Evolutionary conservation across 2,797 vertebrate species (phyloP).

Genomic region (Phalloptychus januarius): DNA sequence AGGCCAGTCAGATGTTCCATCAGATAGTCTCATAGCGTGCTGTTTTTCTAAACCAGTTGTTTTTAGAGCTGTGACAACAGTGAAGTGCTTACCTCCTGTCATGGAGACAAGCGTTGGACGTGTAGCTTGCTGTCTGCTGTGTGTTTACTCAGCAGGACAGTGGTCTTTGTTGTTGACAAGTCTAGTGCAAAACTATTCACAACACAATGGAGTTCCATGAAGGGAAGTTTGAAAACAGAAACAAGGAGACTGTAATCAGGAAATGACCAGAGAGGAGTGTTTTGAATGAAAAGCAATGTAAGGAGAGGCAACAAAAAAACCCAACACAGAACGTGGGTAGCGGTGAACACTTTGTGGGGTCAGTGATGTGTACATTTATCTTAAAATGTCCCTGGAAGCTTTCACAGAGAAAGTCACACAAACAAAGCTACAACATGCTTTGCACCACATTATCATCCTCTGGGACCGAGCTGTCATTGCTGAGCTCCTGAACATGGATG

Average conservation of each 20-base stretch:
- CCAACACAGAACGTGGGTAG: not conserved
- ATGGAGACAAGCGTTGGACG: constrained; percentile 38
- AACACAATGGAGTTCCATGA: constrained; percentile 37
- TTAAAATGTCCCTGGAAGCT: constrained; percentile 21
- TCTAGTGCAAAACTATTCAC: constrained; percentile 73
- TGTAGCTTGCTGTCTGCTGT: constrained; percentile 52
- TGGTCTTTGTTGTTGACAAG: constrained; percentile 64
- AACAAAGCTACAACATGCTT: constrained; percentile 4
- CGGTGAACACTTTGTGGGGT: constrained; percentile 19
- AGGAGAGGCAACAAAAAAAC: not conserved
- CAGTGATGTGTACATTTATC: constrained; percentile 18
- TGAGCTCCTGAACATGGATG: constrained; percentile 70
- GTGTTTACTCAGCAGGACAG: constrained; percentile 50
- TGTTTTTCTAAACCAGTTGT: constrained; percentile 67
- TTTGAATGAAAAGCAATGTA: not conserved
- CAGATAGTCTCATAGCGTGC: constrained; percentile 41
- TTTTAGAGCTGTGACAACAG: constrained; percentile 66
- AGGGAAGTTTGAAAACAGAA: constrained; percentile 17
- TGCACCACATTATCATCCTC: constrained; percentile 38
- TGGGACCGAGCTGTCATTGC: constrained; percentile 52
- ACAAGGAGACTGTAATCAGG: constrained; percentile 11
- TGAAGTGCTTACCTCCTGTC: constrained; percentile 50
- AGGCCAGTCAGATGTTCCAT: constrained; percentile 63
- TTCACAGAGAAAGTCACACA: constrained; percentile 6
- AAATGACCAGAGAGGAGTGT: constrained; percentile 21